A percentile compares a stretch with the other conserved stretches of the same genome.
Conservation (phyloP, 2,797 vertebrate species). For the Luscinia luscinia region DNA sequence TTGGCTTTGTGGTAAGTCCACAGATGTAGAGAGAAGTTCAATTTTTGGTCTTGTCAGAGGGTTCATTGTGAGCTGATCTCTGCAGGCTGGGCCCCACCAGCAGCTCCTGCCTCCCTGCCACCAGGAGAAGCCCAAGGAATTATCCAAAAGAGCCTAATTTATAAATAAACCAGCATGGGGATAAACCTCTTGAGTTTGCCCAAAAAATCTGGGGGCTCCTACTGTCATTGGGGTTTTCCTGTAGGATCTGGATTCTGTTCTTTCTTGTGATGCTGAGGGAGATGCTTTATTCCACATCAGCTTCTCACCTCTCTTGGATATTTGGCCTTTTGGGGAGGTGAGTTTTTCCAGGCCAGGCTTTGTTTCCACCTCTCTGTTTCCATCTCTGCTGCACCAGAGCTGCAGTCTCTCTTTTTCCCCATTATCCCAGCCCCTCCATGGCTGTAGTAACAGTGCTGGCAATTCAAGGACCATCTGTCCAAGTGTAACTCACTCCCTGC, state of each 20-base stretch:
- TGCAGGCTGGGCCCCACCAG: neutral
- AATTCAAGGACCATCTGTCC: conserved; percentile 53
- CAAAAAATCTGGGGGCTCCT: neutral
- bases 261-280: neutral
- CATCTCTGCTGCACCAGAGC: neutral
- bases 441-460: neutral
- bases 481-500: conserved; percentile 37
- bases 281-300: neutral
- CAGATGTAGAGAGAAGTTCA: neutral
- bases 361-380: neutral
- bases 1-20: neutral
- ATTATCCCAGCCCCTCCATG: neutral
- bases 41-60: neutral
- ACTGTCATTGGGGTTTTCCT: neutral
- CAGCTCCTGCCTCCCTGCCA: neutral
- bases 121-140: neutral
- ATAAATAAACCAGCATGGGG: neutral
- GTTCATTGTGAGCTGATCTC: neutral
- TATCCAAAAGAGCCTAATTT: neutral
- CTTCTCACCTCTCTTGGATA: neutral
- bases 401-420: neutral
- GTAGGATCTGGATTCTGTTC: neutral
- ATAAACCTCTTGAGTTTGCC: neutral
- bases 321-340: neutral
- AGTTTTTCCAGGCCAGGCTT: neutral